phyloP scores from a whole-genome alignment of 2,888 invertebrate species.

The Prostheceraeus crozeri region DNA sequence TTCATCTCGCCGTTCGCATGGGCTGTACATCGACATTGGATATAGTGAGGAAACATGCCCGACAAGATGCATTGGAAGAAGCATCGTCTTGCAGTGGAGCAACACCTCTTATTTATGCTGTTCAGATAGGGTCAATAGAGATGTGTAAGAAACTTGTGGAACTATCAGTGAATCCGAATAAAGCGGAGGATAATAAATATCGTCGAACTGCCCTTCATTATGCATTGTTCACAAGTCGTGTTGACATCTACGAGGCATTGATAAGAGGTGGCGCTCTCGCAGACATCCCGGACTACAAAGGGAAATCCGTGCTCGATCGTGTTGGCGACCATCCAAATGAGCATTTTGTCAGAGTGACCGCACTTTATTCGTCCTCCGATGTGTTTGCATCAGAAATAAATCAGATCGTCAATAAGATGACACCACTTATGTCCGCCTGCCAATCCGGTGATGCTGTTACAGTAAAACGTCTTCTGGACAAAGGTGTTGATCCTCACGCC shows the following conservation, averaged over 20 bases:
- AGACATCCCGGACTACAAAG: constrained; percentile 45
- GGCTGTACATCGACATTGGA: constrained; percentile 27
- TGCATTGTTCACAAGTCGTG: constrained; percentile 44
- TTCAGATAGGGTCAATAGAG: constrained; percentile 45
- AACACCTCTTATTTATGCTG: constrained; percentile 46
- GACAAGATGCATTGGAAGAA: constrained; percentile 31
- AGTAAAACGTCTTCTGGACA: constrained; percentile 45
- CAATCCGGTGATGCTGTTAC: constrained; percentile 47
- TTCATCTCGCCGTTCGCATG: constrained; percentile 31
- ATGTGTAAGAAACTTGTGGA: constrained; percentile 44
- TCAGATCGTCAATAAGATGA: constrained; percentile 45
- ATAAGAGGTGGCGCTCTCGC: constrained; percentile 46
- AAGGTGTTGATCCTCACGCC: constrained; percentile 42
- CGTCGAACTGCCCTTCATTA: constrained; percentile 47
- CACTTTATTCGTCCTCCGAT: constrained; percentile 30
- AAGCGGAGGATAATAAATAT: constrained; percentile 43
- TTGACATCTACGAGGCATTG: constrained; percentile 45
- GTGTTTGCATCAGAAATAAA: constrained; percentile 37
- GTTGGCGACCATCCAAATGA: constrained; percentile 45
- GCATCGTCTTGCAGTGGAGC: constrained; percentile 43
- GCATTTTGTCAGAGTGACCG: constrained; percentile 43
- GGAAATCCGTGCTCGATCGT: constrained; percentile 45
- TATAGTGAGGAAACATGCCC: constrained; percentile 28
- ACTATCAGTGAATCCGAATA: constrained; percentile 45
- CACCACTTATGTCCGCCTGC: constrained; percentile 48